phyloP scores from a whole-genome alignment of 2,888 invertebrate species.

The Agonopterix heracliana region DNA sequence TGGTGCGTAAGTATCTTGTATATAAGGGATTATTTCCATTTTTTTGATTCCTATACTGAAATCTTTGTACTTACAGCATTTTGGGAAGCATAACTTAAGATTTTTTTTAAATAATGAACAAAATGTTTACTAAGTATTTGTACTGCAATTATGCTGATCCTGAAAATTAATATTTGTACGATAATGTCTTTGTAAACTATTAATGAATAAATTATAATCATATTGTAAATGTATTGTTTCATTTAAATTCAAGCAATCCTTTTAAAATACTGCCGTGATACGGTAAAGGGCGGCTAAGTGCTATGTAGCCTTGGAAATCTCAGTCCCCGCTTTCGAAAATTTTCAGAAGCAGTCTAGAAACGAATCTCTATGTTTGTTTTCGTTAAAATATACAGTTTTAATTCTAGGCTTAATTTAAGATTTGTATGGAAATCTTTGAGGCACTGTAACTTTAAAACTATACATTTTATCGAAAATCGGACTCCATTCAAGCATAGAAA shows the following conservation, averaged over 20 bases:
- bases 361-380: too few relatives aligned
- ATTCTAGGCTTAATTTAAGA: too few relatives aligned
- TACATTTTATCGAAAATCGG: too few relatives aligned
- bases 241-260: conserved; percentile 25
- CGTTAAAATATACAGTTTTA: too few relatives aligned
- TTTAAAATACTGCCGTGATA: not conserved
- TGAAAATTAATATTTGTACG: conserved; percentile 63
- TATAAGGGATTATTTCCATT: conserved; percentile 31
- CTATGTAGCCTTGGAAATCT: not conserved
- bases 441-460: too few relatives aligned
- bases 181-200: conserved; percentile 75
- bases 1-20: conserved; percentile 56
- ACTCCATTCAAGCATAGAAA: too few relatives aligned
- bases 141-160: conserved; percentile 44
- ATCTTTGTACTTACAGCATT: conserved; percentile 33
- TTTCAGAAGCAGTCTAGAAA: too few relatives aligned
- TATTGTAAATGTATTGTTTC: conserved; percentile 59
- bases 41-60: conserved; percentile 19
- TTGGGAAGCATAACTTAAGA: conserved; percentile 25
- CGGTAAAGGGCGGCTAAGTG: not conserved
- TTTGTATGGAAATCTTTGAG: too few relatives aligned
- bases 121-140: conserved; percentile 33
- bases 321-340: not conserved
- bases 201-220: conserved; percentile 75
- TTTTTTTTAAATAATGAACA: conserved; percentile 36